Base-by-base conservation (phyloP, 2,113 vertebrate genomes). In the Panurus biarmicus region DNA sequence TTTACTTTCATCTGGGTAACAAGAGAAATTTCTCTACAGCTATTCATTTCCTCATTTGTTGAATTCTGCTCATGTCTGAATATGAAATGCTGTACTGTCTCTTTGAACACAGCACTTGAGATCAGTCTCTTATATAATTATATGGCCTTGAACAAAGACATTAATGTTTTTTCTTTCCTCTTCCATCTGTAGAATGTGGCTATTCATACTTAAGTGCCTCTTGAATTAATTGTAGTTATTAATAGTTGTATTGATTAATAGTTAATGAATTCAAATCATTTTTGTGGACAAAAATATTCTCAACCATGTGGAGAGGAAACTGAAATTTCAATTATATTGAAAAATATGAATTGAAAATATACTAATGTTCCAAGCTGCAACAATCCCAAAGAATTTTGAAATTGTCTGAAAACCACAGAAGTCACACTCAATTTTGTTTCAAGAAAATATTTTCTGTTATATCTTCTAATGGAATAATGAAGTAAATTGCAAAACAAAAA, bases 201-300 rank as follows among this genome's bases (percentile, higher is more conserved):
- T 89, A 94, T 91, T 95, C 89, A 94, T 80, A 87, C 54, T 57
- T 82, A 87, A 89, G 70, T 72, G 54, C 38, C 84, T 95, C 91
- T 87, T 85, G 26, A 70, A 94, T 83, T 96, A 93, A 91, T 11
- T 83, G 85, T 47, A 91, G 74, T 85, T 87, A 94, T 91, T 91
- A 94, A 95, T 89, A 94, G 93, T 66, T 83, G 35, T 70, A 87
- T 75, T 75, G 54, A 94, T 95, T 79, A 94, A 93, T 87, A 87
- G 58, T 89, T 96, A 75, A 95, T 92, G 23, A 95, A 89, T 90
- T 81, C 25, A 85, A 81, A 90, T 61, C 85, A 79, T 82, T 87
- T 95, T 87, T 76, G 50, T 45, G 42, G 35, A 85, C 42, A 85
- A 85, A 95, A 89, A 94, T 85, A 85, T 69, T 89, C 93, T 89